phyloP scores from a whole-genome alignment of 2,797 vertebrate genomes.

The Helarctos malayanus region DNA sequence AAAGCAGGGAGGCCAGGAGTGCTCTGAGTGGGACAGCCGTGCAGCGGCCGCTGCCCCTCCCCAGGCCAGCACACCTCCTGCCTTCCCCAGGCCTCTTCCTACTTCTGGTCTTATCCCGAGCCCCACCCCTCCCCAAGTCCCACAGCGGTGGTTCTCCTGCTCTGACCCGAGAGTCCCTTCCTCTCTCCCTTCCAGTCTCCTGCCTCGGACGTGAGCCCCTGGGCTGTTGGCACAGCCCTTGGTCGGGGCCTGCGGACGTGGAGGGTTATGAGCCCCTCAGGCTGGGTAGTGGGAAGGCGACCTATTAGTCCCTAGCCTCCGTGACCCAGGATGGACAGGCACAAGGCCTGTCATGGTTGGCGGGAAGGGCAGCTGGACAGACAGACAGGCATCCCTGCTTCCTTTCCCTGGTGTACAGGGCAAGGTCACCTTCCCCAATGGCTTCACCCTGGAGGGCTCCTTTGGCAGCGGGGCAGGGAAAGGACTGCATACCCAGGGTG shows the following conservation, averaged over 20 bases:
- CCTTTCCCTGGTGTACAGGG: conserved; percentile 83
- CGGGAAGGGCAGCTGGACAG: neutral
- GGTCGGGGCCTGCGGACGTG: neutral
- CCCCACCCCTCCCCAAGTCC: neutral
- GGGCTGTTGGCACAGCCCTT: neutral
- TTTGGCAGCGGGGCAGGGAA: conserved; percentile 82
- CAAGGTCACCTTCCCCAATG: conserved; percentile 90
- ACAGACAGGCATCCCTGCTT: neutral
- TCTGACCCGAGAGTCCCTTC: neutral
- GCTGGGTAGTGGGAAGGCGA: neutral
- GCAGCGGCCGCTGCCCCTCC: neutral
- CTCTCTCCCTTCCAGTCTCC: neutral
- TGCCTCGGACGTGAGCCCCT: neutral
- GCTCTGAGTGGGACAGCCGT: neutral
- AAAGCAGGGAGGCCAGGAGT: neutral
- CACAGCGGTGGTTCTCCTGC: neutral
- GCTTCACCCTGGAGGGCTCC: conserved; percentile 88
- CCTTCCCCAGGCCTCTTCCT: neutral
- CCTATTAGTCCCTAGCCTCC: neutral
- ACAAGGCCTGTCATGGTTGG: neutral
- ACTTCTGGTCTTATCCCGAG: neutral
- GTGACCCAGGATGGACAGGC: neutral
- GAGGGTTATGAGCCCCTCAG: neutral
- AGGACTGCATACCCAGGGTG: conserved; percentile 86
- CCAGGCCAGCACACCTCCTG: accelerated